A percentile compares a stretch with the other conserved stretches of the same genome.
phyloP scores from a whole-genome alignment of 1,140 invertebrate species.

The Megalonaias nervosa region DNA sequence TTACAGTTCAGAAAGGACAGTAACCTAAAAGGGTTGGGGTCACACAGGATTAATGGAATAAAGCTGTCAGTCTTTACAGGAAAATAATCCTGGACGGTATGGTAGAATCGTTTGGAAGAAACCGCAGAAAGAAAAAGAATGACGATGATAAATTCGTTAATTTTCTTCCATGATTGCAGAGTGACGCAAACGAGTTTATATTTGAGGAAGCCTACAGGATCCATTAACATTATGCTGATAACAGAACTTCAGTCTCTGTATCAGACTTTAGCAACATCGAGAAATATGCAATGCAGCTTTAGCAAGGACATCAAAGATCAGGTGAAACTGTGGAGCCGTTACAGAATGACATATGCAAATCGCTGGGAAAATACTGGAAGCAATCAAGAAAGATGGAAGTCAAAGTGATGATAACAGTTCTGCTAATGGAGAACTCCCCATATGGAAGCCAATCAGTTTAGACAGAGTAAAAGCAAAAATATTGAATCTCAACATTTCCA shows the following conservation, averaged over 20 bases:
- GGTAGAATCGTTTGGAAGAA: constrained; percentile 12
- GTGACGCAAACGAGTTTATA: constrained; percentile 15
- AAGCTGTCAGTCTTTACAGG: constrained; percentile 10
- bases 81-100: constrained; percentile 17
- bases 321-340: not conserved
- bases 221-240: too few relatives aligned
- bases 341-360: not conserved
- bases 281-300: constrained; percentile 1
- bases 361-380: not conserved
- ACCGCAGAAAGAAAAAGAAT: constrained; percentile 6
- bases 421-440: too few relatives aligned
- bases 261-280: not conserved
- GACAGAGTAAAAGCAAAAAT: too few relatives aligned
- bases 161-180: constrained; percentile 6
- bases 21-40: too few relatives aligned
- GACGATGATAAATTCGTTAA: constrained; percentile 11
- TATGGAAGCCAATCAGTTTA: too few relatives aligned
- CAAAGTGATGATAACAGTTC: too few relatives aligned
- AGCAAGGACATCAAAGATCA: not conserved
- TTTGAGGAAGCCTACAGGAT: not conserved
- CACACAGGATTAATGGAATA: too few relatives aligned
- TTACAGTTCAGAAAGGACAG: too few relatives aligned
- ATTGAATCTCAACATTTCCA: too few relatives aligned
- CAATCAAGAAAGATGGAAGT: too few relatives aligned
- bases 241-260: too few relatives aligned